Percentiles rank a stretch among this genome's conserved stretches.
phyloP scores from a whole-genome alignment of 2,113 vertebrate genomes.

The Trichechus manatus region DNA sequence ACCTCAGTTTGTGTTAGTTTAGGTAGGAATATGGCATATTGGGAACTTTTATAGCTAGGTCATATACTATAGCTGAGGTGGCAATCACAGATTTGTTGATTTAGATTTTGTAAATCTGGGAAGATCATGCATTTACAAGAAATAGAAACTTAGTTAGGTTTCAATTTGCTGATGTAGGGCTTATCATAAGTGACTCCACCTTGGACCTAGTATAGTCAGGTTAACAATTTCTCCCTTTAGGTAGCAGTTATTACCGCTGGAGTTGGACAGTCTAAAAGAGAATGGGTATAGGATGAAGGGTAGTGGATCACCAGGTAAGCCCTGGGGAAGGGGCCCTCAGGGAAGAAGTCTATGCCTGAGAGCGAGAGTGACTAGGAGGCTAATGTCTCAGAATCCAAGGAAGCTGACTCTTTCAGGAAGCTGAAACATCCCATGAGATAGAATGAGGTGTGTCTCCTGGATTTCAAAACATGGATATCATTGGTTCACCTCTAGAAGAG shows the following conservation, averaged over 20 bases:
- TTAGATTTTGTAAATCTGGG: not conserved
- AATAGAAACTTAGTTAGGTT: not conserved
- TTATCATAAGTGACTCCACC: not conserved
- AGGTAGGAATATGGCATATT: no score
- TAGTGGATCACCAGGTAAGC: not conserved
- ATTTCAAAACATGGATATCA: not conserved
- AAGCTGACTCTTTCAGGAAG: not conserved
- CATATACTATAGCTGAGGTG: not conserved
- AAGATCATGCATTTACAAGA: not conserved
- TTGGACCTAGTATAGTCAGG: not conserved
- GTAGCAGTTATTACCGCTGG: not conserved
- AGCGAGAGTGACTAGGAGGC: not conserved
- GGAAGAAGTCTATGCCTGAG: not conserved
- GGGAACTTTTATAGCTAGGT: not conserved
- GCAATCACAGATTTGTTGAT: not conserved
- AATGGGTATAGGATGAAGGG: not conserved
- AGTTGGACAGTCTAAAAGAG: not conserved
- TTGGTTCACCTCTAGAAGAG: not conserved
- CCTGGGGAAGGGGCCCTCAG: not conserved
- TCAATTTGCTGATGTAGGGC: not conserved
- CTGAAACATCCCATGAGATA: not conserved
- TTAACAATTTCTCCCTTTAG: not conserved
- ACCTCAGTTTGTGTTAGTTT: no score
- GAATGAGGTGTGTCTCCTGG: not conserved
- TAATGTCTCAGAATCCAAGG: not conserved